Evolutionary conservation across 1,140 invertebrate species (phyloP).

Genomic region (Medauroidea extradentata): DNA sequence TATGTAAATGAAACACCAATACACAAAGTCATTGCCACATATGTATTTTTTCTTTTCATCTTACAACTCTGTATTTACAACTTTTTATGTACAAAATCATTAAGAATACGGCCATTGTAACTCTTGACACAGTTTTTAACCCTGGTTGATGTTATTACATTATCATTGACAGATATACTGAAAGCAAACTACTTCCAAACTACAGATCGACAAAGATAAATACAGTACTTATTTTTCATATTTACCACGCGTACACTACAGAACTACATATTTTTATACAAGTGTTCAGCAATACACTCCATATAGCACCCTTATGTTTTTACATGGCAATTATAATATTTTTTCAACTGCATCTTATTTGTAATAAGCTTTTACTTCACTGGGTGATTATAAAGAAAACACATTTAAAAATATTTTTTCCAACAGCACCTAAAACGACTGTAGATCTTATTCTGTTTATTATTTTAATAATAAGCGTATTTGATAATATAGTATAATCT

Average conservation of each 20-base stretch:
- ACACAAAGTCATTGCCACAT: neutral
- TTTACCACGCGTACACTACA: conserved; percentile 1
- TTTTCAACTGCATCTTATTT: neutral
- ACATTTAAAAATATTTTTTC: conserved; percentile 15
- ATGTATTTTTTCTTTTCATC: conserved; percentile 5
- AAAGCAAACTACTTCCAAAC: neutral
- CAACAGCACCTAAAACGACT: conserved; percentile 15
- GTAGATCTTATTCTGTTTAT: conserved; percentile 8
- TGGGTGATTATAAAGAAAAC: conserved; percentile 10
- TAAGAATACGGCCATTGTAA: conserved; percentile 9
- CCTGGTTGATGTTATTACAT: conserved; percentile 13
- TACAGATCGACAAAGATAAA: neutral
- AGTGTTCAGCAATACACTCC: neutral
- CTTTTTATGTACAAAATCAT: conserved; percentile 12
- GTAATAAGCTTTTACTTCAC: conserved; percentile 8
- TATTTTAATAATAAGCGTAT: conserved; percentile 10
- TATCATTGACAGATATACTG: conserved; percentile 4
- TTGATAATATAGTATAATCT: conserved; percentile 12
- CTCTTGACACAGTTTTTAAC: conserved; percentile 8
- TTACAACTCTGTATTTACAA: conserved; percentile 13
- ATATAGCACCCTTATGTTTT: conserved; percentile 11
- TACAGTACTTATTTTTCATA: neutral
- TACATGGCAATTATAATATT: conserved; percentile 9
- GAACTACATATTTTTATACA: conserved; percentile 2
- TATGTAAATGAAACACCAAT: neutral